phyloP scores from a whole-genome alignment of 2,888 invertebrate species.

The Latrodectus elegans region DNA sequence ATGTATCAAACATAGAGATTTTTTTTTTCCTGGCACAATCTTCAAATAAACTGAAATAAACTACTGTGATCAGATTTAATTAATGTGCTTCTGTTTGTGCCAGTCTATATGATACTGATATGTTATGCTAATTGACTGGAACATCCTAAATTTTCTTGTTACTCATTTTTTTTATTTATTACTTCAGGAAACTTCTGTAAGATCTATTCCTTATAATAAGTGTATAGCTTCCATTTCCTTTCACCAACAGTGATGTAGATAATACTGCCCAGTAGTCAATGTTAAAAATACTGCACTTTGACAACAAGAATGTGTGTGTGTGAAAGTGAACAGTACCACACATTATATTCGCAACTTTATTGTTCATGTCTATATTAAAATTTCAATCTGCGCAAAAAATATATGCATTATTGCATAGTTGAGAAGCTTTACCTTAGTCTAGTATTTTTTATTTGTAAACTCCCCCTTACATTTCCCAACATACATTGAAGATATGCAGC shows the following conservation, averaged over 20 bases:
- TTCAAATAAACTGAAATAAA: constrained; percentile 8
- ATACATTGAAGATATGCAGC: neutral
- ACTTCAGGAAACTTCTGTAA: constrained; percentile 20
- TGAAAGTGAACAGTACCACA: constrained; percentile 31
- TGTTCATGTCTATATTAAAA: constrained; percentile 23
- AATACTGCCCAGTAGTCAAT: constrained; percentile 51
- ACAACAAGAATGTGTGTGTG: neutral
- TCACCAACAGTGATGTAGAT: constrained; percentile 33
- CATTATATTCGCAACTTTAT: constrained; percentile 3
- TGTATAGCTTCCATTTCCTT: constrained; percentile 63
- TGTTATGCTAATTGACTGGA: constrained; percentile 38
- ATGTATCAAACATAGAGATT: neutral
- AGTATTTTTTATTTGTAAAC: neutral
- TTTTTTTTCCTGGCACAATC: constrained; percentile 41
- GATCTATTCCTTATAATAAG: constrained; percentile 58
- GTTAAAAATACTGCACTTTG: constrained; percentile 65
- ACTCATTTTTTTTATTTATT: neutral
- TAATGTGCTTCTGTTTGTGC: neutral
- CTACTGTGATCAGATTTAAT: constrained; percentile 30
- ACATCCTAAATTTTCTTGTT: neutral
- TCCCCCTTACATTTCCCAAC: neutral
- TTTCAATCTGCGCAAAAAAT: neutral
- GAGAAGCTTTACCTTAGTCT: neutral
- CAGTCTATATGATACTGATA: constrained; percentile 6
- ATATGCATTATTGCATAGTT: neutral